Base-by-base conservation (phyloP, 2,888 invertebrate genomes). In the Ochropleura leucogaster region DNA sequence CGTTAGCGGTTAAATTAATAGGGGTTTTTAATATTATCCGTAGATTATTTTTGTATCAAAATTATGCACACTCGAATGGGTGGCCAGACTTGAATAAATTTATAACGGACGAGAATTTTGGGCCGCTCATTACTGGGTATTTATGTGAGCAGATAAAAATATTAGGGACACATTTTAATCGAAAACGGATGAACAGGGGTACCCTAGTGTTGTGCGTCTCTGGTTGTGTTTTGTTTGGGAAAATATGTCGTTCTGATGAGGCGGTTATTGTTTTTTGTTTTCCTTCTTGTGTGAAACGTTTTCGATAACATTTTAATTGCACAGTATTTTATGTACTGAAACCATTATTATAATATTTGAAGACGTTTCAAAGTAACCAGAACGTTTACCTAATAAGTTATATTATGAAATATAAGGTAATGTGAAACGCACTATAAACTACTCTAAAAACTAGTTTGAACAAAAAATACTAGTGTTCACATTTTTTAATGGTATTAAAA, bases 71-170 rank as follows among this genome's bases (percentile, higher is more conserved):
- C 95, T 95, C 95, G 94, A 95, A 89, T 90, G 94, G 88, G 89
- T 91, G 90, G 91, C 86, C 90, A 91, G 93, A 94, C 94, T 96
- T 94, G 95, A 95, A 96, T 96, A 95, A 95, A 96, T 96, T 95
- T 95, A 93, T 93, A 93, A 92, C 91, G 88, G 90, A 91, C 92
- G 95, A 95, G 95, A 96, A 95, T 95, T 94, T 93, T 88, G 93
- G 94, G 90, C 85, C 91, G 88, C 96, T 96, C 96, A 96, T 96
- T 96, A 96, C 94, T 87, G 93, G 82, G 95, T 96, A 96, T 96
- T 96, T 96, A 96, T 96, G 96, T 92, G 94, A 92, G 89, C 90
- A 96, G 96, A 96, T 96, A 96, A 96, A 96, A 96, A 96, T 96
- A 96, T 96, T 96, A 95, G 96, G 96, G 96, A 95, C 95, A 95